Percentiles rank a stretch among this genome's conserved stretches.
Conservation (phyloP, 2,888 invertebrate species). For the Ornithoptera priamus region DNA sequence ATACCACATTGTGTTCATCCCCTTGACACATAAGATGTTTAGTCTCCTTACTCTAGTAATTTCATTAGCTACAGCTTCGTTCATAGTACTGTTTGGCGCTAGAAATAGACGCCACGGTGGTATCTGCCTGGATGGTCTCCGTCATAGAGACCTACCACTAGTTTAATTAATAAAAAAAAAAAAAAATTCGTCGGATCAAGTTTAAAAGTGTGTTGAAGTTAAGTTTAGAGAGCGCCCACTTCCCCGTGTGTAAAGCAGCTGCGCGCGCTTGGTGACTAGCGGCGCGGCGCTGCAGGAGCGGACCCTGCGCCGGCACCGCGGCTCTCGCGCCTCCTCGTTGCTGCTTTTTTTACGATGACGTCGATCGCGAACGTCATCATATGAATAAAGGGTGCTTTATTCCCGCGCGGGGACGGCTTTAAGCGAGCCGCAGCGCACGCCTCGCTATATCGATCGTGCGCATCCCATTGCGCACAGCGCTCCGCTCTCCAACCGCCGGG, state of each 20-base stretch:
- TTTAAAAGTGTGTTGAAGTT: conserved; percentile 11
- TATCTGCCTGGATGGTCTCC: too few species aligned
- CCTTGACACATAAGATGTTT: too few species aligned
- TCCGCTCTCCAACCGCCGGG: conserved; percentile 43
- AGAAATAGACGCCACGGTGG: too few species aligned
- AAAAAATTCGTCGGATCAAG: background rate
- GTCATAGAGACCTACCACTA: too few species aligned
- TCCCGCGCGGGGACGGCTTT: conserved; percentile 44
- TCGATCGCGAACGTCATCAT: conserved; percentile 58
- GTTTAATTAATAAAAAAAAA: too few species aligned
- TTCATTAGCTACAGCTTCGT: too few species aligned
- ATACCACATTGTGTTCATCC: too few species aligned
- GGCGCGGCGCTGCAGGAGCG: background rate
- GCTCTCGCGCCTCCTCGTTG: conserved; percentile 34
- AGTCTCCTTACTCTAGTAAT: too few species aligned
- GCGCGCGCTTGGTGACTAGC: background rate
- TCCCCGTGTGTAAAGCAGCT: background rate
- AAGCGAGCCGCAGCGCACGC: conserved; percentile 52
- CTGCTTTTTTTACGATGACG: conserved; percentile 49
- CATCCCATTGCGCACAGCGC: conserved; percentile 44
- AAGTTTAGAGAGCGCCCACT: conserved; percentile 7
- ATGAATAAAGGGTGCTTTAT: conserved; percentile 56
- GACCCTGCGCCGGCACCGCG: conserved; percentile 37
- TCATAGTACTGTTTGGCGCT: too few species aligned
- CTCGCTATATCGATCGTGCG: conserved; percentile 54